Conservation (phyloP, 2,797 vertebrate genomes). For the Agapornis canus region DNA sequence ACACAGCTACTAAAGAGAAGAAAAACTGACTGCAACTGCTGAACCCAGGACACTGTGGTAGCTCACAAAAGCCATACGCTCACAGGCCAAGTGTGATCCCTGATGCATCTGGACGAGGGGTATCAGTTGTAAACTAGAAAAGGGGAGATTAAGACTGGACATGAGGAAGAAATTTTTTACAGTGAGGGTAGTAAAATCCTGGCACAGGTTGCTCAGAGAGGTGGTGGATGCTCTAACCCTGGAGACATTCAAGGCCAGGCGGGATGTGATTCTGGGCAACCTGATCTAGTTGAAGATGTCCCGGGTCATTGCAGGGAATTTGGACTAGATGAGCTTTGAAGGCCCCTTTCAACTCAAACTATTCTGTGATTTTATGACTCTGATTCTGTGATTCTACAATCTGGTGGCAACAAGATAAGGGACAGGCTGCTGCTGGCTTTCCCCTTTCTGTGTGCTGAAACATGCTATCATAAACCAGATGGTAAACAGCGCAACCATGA, state of each 20-base stretch:
- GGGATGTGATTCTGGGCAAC: neutral
- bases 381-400: neutral
- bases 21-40: too few relatives aligned
- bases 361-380: neutral
- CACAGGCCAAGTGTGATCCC: fast-evolving
- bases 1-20: too few relatives aligned
- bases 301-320: neutral
- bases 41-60: too few relatives aligned
- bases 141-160: neutral
- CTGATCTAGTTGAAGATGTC: neutral
- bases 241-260: neutral
- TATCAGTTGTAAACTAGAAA: neutral
- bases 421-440: neutral
- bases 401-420: neutral
- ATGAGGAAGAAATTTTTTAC: neutral
- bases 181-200: neutral
- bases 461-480: neutral
- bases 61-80: neutral
- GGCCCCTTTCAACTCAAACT: neutral
- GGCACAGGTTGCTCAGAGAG: neutral
- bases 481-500: neutral
- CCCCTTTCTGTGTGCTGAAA: neutral
- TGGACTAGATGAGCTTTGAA: neutral
- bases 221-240: neutral
- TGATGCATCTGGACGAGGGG: neutral